These are phyloP conservation scores for Rhogogaster chlorosoma DNA, from an alignment of 2,888 invertebrate species.

Conservation along the genomic window DNA sequence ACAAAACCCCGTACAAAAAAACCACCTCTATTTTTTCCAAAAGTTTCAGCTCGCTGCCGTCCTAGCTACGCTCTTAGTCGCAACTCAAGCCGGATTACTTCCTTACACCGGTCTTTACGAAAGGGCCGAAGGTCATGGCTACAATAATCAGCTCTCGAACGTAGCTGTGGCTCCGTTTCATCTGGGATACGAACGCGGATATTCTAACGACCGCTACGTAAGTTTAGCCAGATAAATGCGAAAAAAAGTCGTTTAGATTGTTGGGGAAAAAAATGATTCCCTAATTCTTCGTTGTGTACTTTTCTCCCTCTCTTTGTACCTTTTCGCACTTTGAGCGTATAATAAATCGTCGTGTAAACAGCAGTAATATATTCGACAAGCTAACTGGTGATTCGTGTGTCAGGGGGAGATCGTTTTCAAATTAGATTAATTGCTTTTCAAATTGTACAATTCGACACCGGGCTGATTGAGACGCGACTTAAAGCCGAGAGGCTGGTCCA, in stretches of 20 bases:
- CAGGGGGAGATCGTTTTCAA: background rate
- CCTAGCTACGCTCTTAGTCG: constrained; percentile 57
- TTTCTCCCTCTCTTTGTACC: background rate
- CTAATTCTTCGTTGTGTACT: background rate
- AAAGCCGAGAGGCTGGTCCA: background rate
- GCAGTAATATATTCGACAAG: background rate
- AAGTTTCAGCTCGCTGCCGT: constrained; percentile 57
- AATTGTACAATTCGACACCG: background rate
- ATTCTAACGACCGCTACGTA: constrained; percentile 59
- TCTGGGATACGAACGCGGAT: constrained; percentile 18
- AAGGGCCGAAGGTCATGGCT: constrained; percentile 55
- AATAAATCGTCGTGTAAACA: background rate
- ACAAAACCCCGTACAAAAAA: background rate
- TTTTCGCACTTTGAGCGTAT: background rate
- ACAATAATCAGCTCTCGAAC: constrained; percentile 6
- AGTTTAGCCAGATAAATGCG: constrained; percentile 52
- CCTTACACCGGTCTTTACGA: constrained; percentile 59
- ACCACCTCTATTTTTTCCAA: background rate
- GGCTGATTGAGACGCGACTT: background rate
- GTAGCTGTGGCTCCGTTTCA: constrained; percentile 37
- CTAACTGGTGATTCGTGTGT: background rate
- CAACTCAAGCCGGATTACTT: constrained; percentile 61
- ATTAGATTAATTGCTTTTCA: background rate
- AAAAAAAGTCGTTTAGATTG: background rate
- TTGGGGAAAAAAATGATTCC: too few species aligned